Base-by-base conservation (phyloP, 2,113 vertebrate genomes). In the Nymphicus hollandicus region DNA sequence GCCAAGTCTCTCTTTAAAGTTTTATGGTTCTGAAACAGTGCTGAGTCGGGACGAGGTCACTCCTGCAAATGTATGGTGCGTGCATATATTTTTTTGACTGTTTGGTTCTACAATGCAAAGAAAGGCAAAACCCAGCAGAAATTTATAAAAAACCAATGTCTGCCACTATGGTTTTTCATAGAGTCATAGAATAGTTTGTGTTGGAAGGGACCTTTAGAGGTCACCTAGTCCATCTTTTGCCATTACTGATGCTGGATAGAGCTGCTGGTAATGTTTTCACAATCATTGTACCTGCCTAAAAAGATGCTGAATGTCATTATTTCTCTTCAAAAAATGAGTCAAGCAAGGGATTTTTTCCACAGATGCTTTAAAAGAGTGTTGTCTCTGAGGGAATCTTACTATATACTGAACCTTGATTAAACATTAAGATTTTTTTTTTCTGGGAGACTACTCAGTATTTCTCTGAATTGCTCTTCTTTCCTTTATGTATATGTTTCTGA, bases 261-360 rank as follows among this genome's bases (percentile, higher is more conserved):
- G 93, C 56, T 89, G 10, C 28, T 81, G 28, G 20, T 52, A 52
- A 50, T 81, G 6, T 79, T 89, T 91, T 43, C 22, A 47, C 33
- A 73, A 61, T 90, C 70, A 49, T 86, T 93, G 31, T 63, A 35
- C 29, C 70, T 95, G 76, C 41, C 69, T 77, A 88, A 96, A 91
- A 96, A 91, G 68, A 41, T 87, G 58, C 18, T 93, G 88, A 95
- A 97, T 88, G 88, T 89, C 93, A 91, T 86, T 93, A 93, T 83
- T 96, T 88, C 24, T 95, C 68, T 63, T 69, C 85, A 89, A 63
- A 91, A 96, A 93, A 92, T 65, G 92, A 91, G 58, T 70, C 47
- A 86, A 88, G 37, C 49, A 79, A 91, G 79, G 69, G 68, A 89
- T 91, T 94, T 68, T 95, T 96, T 96, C 93, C 66, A 85, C 31